Percentiles rank a stretch among this genome's conserved stretches.
phyloP scores from a whole-genome alignment of 1,140 invertebrate species.

The Drosophila sulfurigaster region DNA sequence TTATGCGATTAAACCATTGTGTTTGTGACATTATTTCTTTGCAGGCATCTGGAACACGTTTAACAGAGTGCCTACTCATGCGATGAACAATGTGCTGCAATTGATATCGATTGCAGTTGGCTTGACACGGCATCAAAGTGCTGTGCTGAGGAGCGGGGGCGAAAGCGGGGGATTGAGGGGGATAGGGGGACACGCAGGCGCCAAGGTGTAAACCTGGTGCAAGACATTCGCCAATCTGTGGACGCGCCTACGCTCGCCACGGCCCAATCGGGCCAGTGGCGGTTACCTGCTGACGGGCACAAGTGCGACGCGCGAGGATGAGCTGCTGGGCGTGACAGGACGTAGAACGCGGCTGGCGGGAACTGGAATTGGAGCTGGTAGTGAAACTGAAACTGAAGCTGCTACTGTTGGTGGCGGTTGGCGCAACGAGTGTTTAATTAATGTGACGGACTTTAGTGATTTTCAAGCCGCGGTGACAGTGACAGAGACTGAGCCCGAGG shows the following conservation, averaged over 20 bases:
- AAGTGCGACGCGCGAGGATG: conserved; percentile 75
- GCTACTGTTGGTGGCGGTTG: conserved; percentile 41
- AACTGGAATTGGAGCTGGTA: not conserved
- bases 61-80: conserved; percentile 6
- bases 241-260: conserved; percentile 83
- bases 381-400: conserved; percentile 8
- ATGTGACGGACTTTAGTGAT: conserved; percentile 81
- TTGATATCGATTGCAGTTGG: conserved; percentile 37
- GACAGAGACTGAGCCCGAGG: conserved; percentile 26
- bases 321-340: conserved; percentile 53
- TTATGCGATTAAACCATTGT: too few species aligned
- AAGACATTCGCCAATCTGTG: conserved; percentile 82
- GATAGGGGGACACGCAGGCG: conserved; percentile 25
- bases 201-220: conserved; percentile 56
- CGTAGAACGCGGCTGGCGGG: conserved; percentile 29
- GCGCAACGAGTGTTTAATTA: conserved; percentile 75
- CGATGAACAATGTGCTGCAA: conserved; percentile 31
- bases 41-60: not conserved
- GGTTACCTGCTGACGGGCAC: conserved; percentile 80
- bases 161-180: not conserved
- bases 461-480: conserved; percentile 53
- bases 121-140: conserved; percentile 21
- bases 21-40: not conserved
- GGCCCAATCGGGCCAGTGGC: conserved; percentile 84
- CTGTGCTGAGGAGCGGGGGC: not conserved